These are phyloP conservation scores for Episyrphus balteatus DNA, from an alignment of 1,140 invertebrate species.

Conservation along the genomic window DNA sequence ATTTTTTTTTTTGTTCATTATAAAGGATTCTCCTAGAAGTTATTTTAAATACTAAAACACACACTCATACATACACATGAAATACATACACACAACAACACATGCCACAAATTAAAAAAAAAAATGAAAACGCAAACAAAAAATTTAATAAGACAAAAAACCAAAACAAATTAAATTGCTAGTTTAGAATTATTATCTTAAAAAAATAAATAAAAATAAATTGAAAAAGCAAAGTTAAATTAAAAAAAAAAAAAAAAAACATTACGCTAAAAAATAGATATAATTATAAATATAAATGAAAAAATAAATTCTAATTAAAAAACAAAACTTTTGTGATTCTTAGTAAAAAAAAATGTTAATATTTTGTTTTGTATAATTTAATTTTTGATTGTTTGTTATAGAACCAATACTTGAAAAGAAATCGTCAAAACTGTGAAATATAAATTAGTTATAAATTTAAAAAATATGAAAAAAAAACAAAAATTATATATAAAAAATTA, in stretches of 20 bases:
- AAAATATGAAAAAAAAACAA: background rate
- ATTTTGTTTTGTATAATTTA: too few relatives aligned
- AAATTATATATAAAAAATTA: slow-evolving; percentile 13
- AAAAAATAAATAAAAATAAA: slow-evolving; percentile 9
- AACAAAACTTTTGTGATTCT: too few relatives aligned
- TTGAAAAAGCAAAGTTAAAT: slow-evolving; percentile 11
- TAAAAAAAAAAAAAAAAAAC: slow-evolving; percentile 11
- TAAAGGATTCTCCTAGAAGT: slow-evolving; percentile 55
- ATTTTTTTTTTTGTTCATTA: slow-evolving; percentile 92
- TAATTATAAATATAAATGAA: background rate
- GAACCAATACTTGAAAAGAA: too few relatives aligned
- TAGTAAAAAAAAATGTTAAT: too few relatives aligned
- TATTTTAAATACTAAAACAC: background rate
- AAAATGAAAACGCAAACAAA: slow-evolving; percentile 1
- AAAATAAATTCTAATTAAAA: background rate
- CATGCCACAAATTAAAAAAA: background rate
- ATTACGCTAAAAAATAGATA: slow-evolving; percentile 6
- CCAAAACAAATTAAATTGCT: too few relatives aligned
- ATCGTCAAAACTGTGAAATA: too few relatives aligned
- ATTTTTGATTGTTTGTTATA: too few relatives aligned
- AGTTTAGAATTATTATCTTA: background rate
- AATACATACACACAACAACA: slow-evolving; percentile 3
- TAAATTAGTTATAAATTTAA: too few relatives aligned
- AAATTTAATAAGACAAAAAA: background rate
- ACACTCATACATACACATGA: slow-evolving; percentile 2